These are phyloP conservation scores for Nipponacmea schrenckii DNA, from an alignment of 2,888 invertebrate genomes.

Conservation along the genomic window DNA sequence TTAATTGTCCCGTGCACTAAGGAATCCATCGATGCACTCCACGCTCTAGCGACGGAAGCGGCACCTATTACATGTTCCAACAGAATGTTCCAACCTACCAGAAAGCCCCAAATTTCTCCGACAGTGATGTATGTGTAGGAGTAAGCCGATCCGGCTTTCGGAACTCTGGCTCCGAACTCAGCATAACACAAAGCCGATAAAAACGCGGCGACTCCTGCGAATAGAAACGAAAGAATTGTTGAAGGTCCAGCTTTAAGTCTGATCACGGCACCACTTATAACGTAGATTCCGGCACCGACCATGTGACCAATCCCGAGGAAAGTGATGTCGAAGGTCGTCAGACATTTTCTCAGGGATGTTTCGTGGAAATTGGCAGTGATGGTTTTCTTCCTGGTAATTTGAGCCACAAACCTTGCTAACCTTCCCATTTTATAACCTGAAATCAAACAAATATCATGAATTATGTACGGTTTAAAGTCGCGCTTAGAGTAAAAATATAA, in stretches of 20 bases:
- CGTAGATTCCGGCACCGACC: conserved; percentile 97
- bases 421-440: not conserved
- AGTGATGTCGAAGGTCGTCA: conserved; percentile 86
- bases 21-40: conserved; percentile 69
- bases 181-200: conserved; percentile 70
- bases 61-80: conserved; percentile 68
- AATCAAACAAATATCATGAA: too few species aligned
- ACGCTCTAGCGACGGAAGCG: conserved; percentile 73
- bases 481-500: too few species aligned
- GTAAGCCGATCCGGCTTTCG: conserved; percentile 80
- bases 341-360: conserved; percentile 72
- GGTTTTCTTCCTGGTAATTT: conserved; percentile 56
- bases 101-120: conserved; percentile 89
- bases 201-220: conserved; percentile 64
- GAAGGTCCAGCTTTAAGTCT: conserved; percentile 63
- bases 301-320: conserved; percentile 92
- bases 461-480: too few species aligned
- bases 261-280: conserved; percentile 86
- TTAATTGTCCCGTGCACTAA: conserved; percentile 66
- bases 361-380: conserved; percentile 54
- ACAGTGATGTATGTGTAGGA: conserved; percentile 92
- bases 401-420: conserved; percentile 37
- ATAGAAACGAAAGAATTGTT: conserved; percentile 77
- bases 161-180: conserved; percentile 65
- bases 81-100: conserved; percentile 88